These are phyloP conservation scores for Tetragonula carbonaria DNA, from an alignment of 2,888 invertebrate species.

Conservation along the genomic window DNA sequence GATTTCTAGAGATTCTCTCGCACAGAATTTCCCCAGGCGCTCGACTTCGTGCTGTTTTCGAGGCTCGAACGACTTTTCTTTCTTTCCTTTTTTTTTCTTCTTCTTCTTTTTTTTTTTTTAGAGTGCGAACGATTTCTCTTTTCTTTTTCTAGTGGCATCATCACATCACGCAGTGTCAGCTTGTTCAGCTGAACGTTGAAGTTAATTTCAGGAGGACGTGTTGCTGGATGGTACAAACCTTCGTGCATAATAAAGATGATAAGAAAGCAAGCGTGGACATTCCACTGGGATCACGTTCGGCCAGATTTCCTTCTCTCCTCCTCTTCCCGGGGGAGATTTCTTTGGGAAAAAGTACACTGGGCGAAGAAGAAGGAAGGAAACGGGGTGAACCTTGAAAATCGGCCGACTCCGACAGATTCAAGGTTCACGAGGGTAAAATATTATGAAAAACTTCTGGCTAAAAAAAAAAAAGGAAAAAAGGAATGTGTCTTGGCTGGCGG, in stretches of 20 bases:
- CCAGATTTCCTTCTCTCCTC: not conserved
- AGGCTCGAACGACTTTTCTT: too few relatives aligned
- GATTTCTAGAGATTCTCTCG: too few relatives aligned
- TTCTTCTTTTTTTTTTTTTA: too few relatives aligned
- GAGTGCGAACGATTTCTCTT: too few relatives aligned
- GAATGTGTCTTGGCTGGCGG: slow-evolving; percentile 43
- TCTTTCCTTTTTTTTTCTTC: too few relatives aligned
- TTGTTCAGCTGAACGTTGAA: not conserved
- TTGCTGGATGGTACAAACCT: not conserved
- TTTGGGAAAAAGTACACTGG: slow-evolving; percentile 43
- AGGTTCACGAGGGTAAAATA: slow-evolving; percentile 34
- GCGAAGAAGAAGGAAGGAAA: not conserved
- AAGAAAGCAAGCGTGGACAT: slow-evolving; percentile 46
- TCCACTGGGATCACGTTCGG: slow-evolving; percentile 39
- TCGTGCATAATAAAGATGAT: slow-evolving; percentile 13
- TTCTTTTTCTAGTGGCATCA: too few relatives aligned
- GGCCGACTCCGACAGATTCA: slow-evolving; percentile 34
- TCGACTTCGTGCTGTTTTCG: too few relatives aligned
- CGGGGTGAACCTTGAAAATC: slow-evolving; percentile 40
- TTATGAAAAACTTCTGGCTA: slow-evolving; percentile 41
- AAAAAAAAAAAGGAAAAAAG: not conserved
- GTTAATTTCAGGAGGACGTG: rapidly evolving
- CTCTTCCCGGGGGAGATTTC: slow-evolving; percentile 5
- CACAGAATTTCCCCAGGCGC: too few relatives aligned
- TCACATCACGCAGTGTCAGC: not conserved